phyloP scores from a whole-genome alignment of 2,888 invertebrate species.

The Andrena fulva region DNA sequence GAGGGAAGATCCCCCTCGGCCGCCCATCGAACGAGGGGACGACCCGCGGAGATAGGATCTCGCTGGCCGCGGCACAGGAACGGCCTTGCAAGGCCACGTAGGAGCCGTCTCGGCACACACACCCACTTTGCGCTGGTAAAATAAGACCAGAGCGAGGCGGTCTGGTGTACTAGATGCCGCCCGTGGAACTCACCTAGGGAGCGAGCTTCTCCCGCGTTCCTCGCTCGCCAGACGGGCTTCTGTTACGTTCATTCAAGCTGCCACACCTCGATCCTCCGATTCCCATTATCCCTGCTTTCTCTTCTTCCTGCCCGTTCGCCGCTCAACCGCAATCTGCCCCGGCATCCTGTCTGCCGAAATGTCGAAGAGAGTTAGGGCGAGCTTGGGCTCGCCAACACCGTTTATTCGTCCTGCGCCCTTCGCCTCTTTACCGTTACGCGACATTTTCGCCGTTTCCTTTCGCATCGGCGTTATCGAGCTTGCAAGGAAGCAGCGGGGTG shows the following conservation, averaged over 20 bases:
- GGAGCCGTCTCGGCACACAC: constrained; percentile 61
- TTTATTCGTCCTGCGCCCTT: neutral
- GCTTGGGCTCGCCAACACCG: constrained; percentile 7
- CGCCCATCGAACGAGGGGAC: neutral
- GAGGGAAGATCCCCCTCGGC: neutral
- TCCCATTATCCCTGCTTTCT: constrained; percentile 60
- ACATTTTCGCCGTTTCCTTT: constrained; percentile 2
- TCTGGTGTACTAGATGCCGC: constrained; percentile 41
- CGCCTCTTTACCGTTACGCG: neutral
- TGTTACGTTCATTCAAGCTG: constrained; percentile 54
- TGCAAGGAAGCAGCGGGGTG: neutral
- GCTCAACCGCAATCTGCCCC: neutral
- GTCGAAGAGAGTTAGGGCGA: constrained; percentile 1
- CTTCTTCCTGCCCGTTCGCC: neutral
- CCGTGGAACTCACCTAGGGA: constrained; percentile 46
- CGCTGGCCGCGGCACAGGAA: constrained; percentile 43
- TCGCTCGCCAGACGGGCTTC: constrained; percentile 53
- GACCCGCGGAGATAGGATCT: constrained; percentile 40
- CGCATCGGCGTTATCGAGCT: neutral
- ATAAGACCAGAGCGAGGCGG: constrained; percentile 60
- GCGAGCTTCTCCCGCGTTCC: constrained; percentile 36
- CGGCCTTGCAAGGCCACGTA: constrained; percentile 75
- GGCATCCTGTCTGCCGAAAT: neutral
- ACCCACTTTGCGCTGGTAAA: constrained; percentile 61
- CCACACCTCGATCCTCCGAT: constrained; percentile 74